Percentiles rank a stretch among this genome's conserved stretches.
These are phyloP conservation scores for Lacerta bilineata DNA, from an alignment of 2,797 vertebrate genomes.

Conservation along the genomic window DNA sequence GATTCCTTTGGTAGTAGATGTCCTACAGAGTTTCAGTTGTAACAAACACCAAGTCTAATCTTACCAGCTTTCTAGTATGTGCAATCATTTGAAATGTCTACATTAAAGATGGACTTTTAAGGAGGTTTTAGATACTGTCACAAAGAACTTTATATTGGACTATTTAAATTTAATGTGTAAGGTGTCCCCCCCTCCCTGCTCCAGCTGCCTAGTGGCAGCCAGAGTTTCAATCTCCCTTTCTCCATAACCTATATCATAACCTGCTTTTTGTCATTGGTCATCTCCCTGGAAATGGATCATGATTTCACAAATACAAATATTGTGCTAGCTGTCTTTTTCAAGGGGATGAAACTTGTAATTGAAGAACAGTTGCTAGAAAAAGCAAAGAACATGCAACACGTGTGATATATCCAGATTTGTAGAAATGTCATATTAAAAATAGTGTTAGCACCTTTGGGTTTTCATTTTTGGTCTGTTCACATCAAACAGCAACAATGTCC, in stretches of 20 bases:
- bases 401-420: conserved; percentile 58
- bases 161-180: conserved; percentile 79
- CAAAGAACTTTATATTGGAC: conserved; percentile 79
- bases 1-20: conserved; percentile 64
- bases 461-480: conserved; percentile 42
- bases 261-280: conserved; percentile 63
- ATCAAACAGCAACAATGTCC: conserved; percentile 76
- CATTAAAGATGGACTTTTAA: conserved; percentile 70
- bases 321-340: conserved; percentile 59
- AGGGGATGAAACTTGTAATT: conserved; percentile 25
- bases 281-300: conserved; percentile 54
- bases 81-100: conserved; percentile 79
- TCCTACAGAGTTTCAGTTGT: conserved; percentile 72
- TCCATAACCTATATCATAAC: conserved; percentile 68
- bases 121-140: conserved; percentile 67
- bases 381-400: conserved; percentile 48
- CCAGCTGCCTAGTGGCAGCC: conserved; percentile 56
- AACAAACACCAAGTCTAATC: conserved; percentile 65
- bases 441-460: conserved; percentile 46
- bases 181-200: conserved; percentile 58
- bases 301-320: conserved; percentile 48
- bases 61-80: conserved; percentile 70
- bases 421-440: conserved; percentile 59
- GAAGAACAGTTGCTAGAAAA: conserved; percentile 64
- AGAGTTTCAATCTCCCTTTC: conserved; percentile 69